Percentiles rank a stretch among this genome's conserved stretches.
Conservation (phyloP, 1,140 invertebrate species). For the Nomia melanderi region DNA sequence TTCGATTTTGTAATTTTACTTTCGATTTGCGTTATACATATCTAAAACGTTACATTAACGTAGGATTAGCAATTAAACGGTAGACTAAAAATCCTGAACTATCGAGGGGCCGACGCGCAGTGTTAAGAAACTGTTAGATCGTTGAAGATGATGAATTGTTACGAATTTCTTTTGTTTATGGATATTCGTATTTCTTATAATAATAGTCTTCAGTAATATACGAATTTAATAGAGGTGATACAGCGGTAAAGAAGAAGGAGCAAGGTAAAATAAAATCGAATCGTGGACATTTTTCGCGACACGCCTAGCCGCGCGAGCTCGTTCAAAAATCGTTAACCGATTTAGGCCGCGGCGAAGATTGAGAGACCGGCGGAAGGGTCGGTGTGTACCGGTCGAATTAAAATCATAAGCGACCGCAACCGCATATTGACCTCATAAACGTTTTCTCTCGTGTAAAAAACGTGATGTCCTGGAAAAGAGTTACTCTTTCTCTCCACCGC, state of each 20-base stretch:
- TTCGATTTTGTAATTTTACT: no score
- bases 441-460: slow-evolving; percentile 53
- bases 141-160: background rate
- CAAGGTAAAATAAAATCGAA: background rate
- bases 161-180: background rate
- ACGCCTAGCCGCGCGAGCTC: background rate
- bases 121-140: no score
- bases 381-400: slow-evolving; percentile 43
- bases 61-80: no score
- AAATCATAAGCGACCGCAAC: slow-evolving; percentile 60
- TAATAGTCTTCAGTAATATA: no score
- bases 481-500: slow-evolving; percentile 53
- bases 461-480: slow-evolving; percentile 61
- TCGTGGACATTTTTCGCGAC: slow-evolving; percentile 9
- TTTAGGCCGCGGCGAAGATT: slow-evolving; percentile 42
- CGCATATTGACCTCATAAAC: slow-evolving; percentile 62
- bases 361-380: slow-evolving; percentile 35
- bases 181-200: no score
- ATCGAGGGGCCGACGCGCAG: no score
- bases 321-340: slow-evolving; percentile 43
- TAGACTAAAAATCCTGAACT: no score
- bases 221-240: no score
- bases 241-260: no score
- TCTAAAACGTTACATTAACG: no score
- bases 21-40: no score